Evolutionary conservation across 2,888 invertebrate species (phyloP).

Genomic region (Lasioglossum pauxillum): DNA sequence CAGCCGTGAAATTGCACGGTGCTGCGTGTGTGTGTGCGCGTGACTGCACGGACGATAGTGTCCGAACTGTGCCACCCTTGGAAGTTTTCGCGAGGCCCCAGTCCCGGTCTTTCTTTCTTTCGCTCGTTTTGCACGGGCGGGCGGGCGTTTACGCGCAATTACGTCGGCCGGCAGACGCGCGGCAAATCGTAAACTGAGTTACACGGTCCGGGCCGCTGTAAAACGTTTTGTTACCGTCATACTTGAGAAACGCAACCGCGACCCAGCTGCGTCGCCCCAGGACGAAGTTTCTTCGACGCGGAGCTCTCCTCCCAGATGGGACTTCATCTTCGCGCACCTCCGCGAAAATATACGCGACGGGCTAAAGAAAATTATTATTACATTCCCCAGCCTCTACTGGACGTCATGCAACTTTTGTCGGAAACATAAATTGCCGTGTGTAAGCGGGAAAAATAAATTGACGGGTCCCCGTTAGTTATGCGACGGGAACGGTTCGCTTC

Average conservation of each 20-base stretch:
- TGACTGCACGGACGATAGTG: slow-evolving; percentile 19
- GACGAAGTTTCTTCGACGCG: neutral
- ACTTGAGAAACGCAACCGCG: neutral
- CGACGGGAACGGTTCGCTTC: neutral
- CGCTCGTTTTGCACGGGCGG: neutral
- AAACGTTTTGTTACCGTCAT: slow-evolving; percentile 39
- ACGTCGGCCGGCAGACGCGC: slow-evolving; percentile 21
- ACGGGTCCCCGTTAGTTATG: neutral
- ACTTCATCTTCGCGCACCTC: neutral
- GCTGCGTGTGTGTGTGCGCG: slow-evolving; percentile 11
- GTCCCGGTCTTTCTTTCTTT: neutral
- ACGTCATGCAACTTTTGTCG: neutral
- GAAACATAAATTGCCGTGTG: neutral
- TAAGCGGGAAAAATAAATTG: neutral
- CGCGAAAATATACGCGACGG: neutral
- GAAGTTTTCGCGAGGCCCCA: neutral
- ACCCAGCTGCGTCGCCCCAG: neutral
- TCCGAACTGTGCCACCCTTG: slow-evolving; percentile 20
- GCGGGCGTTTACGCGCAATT: slow-evolving; percentile 36
- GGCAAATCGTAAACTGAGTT: slow-evolving; percentile 28
- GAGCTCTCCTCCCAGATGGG: neutral
- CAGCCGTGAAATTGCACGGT: slow-evolving; percentile 44
- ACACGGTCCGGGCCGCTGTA: neutral
- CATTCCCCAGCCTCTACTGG: neutral
- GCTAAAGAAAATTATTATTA: neutral